Evolutionary conservation across 2,797 vertebrate genomes (phyloP).

Genomic region (Hozukius guyotensis): DNA sequence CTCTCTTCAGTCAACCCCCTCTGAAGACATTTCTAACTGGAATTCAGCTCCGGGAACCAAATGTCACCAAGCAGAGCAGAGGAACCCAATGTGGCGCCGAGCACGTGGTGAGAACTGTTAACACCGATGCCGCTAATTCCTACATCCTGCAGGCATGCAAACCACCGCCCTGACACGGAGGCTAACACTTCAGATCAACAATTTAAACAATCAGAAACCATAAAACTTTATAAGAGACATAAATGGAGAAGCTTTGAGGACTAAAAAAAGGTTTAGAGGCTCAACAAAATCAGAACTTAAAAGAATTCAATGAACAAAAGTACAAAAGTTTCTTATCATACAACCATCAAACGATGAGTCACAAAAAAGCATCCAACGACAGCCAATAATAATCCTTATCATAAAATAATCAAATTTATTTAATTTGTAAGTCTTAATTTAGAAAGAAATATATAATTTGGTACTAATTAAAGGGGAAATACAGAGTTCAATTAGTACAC

Average conservation of each 20-base stretch:
- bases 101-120: constrained; percentile 34
- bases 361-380: neutral
- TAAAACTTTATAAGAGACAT: neutral
- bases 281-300: neutral
- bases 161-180: neutral
- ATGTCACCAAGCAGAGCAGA: constrained; percentile 18
- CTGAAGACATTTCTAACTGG: constrained; percentile 28
- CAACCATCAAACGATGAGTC: neutral
- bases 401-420: neutral
- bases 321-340: neutral
- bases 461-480: neutral
- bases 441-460: no score
- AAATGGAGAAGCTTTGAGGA: neutral
- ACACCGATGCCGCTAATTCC: neutral
- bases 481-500: neutral
- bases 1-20: constrained; percentile 21
- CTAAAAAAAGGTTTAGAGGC: no score
- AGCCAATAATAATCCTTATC: neutral
- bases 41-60: constrained; percentile 34
- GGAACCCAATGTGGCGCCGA: constrained; percentile 29
- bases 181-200: no score
- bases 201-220: neutral
- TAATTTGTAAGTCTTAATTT: no score
- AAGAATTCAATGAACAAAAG: neutral
- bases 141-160: constrained; percentile 26